These are phyloP conservation scores for Camponotus vicinus DNA, from an alignment of 1,140 invertebrate species.

Conservation along the genomic window DNA sequence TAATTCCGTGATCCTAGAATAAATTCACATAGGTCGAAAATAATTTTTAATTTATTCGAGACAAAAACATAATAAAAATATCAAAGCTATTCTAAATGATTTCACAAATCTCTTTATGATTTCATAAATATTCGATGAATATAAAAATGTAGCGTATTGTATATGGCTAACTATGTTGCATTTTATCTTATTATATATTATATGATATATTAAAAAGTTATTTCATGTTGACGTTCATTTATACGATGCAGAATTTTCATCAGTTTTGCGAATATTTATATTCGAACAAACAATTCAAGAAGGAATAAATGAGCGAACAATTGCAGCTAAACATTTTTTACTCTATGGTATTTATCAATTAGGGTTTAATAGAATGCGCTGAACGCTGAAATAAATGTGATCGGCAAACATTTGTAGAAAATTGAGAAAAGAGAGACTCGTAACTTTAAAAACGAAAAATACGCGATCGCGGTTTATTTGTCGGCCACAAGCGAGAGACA, in stretches of 20 bases:
- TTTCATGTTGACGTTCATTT: background rate
- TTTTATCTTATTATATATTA: background rate
- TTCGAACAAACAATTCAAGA: background rate
- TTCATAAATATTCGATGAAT: background rate
- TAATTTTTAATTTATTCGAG: constrained; percentile 11
- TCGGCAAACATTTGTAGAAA: background rate
- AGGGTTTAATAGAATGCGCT: background rate
- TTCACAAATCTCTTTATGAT: background rate
- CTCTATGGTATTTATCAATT: background rate
- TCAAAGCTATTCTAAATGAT: background rate
- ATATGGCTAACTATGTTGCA: background rate
- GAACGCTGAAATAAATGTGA: background rate
- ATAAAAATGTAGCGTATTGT: constrained; percentile 17
- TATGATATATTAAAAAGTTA: background rate
- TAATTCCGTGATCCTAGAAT: background rate
- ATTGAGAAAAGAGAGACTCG: constrained; percentile 21
- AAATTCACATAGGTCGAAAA: background rate
- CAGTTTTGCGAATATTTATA: background rate
- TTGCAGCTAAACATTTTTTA: background rate
- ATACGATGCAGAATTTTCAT: background rate
- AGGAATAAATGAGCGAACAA: constrained; percentile 5
- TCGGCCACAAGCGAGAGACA: constrained; percentile 24
- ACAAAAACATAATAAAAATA: background rate
- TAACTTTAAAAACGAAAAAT: constrained; percentile 6
- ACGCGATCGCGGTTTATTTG: constrained; percentile 23